Evolutionary conservation across 1,140 invertebrate genomes (phyloP).

Genomic region (Tetramorium parvispinum): DNA sequence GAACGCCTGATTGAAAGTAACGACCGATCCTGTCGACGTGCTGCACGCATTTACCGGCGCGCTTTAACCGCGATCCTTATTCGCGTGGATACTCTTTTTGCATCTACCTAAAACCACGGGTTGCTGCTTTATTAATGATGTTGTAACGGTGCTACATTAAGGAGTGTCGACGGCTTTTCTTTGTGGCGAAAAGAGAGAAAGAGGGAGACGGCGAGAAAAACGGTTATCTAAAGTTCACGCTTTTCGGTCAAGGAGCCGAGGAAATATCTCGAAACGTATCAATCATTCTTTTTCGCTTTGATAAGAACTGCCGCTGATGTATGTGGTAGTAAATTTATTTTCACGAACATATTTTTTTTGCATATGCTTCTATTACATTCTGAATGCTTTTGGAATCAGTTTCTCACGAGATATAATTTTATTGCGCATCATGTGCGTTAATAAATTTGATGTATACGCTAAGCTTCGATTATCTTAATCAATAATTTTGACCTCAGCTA

Average conservation of each 20-base stretch:
- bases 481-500: not conserved
- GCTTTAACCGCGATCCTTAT: conserved; percentile 49
- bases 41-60: conserved; percentile 77
- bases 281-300: conserved; percentile 13
- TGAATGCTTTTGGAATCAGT: not conserved
- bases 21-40: conserved; percentile 70
- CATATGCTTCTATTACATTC: not conserved
- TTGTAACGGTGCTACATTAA: conserved; percentile 39
- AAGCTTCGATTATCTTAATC: not conserved
- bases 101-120: not conserved
- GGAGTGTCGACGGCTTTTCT: conserved; percentile 14
- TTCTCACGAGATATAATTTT: not conserved
- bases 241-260: not conserved
- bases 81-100: conserved; percentile 26
- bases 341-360: conserved; percentile 1
- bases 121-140: conserved; percentile 30
- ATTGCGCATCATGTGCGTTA: not conserved
- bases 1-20: conserved; percentile 80
- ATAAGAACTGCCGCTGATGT: conserved; percentile 3
- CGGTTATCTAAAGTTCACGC: conserved; percentile 1
- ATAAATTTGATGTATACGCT: not conserved
- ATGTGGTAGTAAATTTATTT: not conserved
- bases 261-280: conserved; percentile 15
- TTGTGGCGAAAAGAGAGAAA: not conserved
- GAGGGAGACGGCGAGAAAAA: not conserved